phyloP scores from a whole-genome alignment of 2,888 invertebrate species.

The Rosalia funebris region DNA sequence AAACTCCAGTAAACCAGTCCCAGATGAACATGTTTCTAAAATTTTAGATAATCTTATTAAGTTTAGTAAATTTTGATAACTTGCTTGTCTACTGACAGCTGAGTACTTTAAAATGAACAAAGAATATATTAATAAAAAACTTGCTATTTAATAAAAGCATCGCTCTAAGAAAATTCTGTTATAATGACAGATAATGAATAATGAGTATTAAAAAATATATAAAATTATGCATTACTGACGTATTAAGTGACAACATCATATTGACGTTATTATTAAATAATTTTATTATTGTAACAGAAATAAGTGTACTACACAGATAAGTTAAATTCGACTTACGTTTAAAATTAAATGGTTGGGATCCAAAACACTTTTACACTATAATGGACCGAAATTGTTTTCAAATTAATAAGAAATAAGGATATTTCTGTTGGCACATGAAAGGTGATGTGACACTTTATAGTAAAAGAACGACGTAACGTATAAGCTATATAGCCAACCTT shows the following conservation, averaged over 20 bases:
- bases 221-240: constrained; percentile 9
- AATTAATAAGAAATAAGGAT: constrained; percentile 19
- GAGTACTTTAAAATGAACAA: no score
- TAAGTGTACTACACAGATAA: background rate
- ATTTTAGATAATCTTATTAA: no score
- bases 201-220: background rate
- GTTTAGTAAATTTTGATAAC: no score
- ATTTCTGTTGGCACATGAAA: constrained; percentile 50
- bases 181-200: no score
- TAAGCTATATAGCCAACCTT: constrained; percentile 17
- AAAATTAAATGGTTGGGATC: no score
- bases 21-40: constrained; percentile 83
- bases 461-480: constrained; percentile 41
- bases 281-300: constrained; percentile 9
- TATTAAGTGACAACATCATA: constrained; percentile 17
- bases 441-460: constrained; percentile 58
- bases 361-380: constrained; percentile 2
- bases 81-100: no score
- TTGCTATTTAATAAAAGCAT: no score
- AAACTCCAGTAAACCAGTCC: constrained; percentile 95
- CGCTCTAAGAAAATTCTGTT: no score
- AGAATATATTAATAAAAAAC: no score
- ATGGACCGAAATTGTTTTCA: background rate
- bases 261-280: constrained; percentile 10
- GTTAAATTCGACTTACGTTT: constrained; percentile 8